Evolutionary conservation across 1,140 invertebrate genomes (phyloP), one percentile per base, ranked within the genome.

Genomic region (Euglossa dilemma): DNA sequence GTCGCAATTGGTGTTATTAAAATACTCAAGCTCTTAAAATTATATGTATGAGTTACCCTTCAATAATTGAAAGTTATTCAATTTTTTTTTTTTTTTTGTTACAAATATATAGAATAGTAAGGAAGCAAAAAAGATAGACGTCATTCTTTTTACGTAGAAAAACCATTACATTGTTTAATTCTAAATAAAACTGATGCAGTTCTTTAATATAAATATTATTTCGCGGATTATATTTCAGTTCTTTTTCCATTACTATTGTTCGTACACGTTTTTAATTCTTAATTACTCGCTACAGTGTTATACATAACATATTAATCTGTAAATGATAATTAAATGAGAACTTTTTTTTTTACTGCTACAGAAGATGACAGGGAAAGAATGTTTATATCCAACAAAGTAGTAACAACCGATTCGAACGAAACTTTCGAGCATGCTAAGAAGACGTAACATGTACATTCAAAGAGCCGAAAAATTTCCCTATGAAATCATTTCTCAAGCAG

Each of bases 151-250:
- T 36, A 6, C 5, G 9, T 80, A 54, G 20, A 61, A 73, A 74
- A 80, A 45, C 52, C 54, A 7, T 73, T 80, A 61, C 69, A 80
- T 63, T n/a, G 28, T 61, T 70, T 71, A 64, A 80, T 80, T 63
- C 47, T 80, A 80, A 73, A 74, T 80, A 73, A 74, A 74, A 64
- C 18, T 45, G 57, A 63, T 23, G 20, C 50, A 63, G 36, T 74
- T 25, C 45, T 28, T 36, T 80, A 73, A 80, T n/a, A 63, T 74
- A 80, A 72, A 71, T 72, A 61, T 64, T 18, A 23, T 63, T 61
- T 73, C 28, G 73, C 12, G 0, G 23, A 63, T 72, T 52, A 23
- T 64, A 61, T 50, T 45, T 80, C 45, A 73, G 57, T 80, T 80
- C 59, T 50, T 25, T 52, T 76, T 43, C 18, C 28, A 23, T 78